Percentiles rank a stretch among this genome's conserved stretches.
phyloP scores from a whole-genome alignment of 1,140 invertebrate species.

The Gonatopus flavifemur region DNA sequence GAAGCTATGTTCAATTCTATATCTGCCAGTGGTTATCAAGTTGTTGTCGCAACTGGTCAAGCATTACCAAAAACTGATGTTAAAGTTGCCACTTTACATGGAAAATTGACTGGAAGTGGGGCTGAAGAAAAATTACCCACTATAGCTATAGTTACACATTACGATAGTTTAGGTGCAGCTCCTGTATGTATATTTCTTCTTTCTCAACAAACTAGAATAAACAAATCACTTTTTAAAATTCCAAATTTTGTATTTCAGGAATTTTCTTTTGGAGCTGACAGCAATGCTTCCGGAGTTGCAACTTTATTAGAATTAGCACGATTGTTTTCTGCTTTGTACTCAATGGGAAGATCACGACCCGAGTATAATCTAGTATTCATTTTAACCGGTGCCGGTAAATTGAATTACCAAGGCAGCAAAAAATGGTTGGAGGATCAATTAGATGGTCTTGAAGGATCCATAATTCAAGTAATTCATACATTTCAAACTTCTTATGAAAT shows the following conservation, averaged over 20 bases:
- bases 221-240: constrained; percentile 5
- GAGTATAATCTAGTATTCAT: constrained; percentile 89
- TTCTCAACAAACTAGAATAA: neutral
- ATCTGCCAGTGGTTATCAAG: constrained; percentile 90
- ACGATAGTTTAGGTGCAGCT: constrained; percentile 85
- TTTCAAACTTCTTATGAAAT: too few relatives aligned
- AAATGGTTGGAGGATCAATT: constrained; percentile 95
- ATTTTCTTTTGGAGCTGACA: constrained; percentile 83
- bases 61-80: constrained; percentile 74
- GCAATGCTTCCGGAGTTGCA: constrained; percentile 91
- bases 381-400: constrained; percentile 87
- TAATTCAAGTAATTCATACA: constrained; percentile 70
- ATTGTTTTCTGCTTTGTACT: constrained; percentile 90
- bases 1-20: constrained; percentile 82
- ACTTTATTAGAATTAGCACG: constrained; percentile 86
- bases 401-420: constrained; percentile 95
- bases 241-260: constrained; percentile 63
- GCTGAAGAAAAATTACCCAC: constrained; percentile 80
- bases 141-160: constrained; percentile 88
- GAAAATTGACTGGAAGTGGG: constrained; percentile 80
- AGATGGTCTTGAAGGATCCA: constrained; percentile 71
- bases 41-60: constrained; percentile 73
- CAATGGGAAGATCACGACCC: constrained; percentile 75
- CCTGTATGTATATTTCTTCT: constrained; percentile 67
- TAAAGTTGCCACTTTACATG: constrained; percentile 82